Evolutionary conservation across 1,140 invertebrate genomes (phyloP).

Genomic region (Ridgeia piscesae): DNA sequence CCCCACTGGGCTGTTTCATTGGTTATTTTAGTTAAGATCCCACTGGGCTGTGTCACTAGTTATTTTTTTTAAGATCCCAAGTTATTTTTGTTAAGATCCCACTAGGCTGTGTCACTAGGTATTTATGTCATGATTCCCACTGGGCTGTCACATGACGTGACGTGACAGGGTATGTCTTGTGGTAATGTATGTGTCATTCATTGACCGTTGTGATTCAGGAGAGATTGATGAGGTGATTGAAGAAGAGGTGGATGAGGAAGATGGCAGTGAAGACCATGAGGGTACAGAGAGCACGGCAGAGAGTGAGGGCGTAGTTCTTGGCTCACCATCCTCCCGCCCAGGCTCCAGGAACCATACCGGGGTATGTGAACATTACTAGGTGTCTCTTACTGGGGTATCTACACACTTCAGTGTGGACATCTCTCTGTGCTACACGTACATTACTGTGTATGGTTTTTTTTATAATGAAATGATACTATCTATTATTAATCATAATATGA

Average conservation of each 20-base stretch:
- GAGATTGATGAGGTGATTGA: conserved; percentile 39
- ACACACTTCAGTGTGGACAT: too few relatives aligned
- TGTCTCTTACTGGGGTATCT: neutral
- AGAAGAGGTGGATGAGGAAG: conserved; percentile 29
- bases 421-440: too few relatives aligned
- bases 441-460: too few relatives aligned
- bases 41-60: neutral
- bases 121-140: neutral
- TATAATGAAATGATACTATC: too few relatives aligned
- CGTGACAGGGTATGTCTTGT: neutral
- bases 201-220: neutral
- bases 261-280: neutral
- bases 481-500: too few relatives aligned
- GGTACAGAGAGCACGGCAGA: conserved; percentile 7
- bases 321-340: conserved; percentile 11
- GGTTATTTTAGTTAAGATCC: neutral
- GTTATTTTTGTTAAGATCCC: too few relatives aligned
- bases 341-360: neutral
- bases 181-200: neutral
- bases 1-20: neutral
- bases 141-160: neutral
- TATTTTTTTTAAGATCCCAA: neutral
- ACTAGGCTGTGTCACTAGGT: too few relatives aligned
- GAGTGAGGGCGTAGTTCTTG: conserved; percentile 23
- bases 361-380: neutral